phyloP scores from a whole-genome alignment of 2,888 invertebrate species.

The Lacanobia oleracea region DNA sequence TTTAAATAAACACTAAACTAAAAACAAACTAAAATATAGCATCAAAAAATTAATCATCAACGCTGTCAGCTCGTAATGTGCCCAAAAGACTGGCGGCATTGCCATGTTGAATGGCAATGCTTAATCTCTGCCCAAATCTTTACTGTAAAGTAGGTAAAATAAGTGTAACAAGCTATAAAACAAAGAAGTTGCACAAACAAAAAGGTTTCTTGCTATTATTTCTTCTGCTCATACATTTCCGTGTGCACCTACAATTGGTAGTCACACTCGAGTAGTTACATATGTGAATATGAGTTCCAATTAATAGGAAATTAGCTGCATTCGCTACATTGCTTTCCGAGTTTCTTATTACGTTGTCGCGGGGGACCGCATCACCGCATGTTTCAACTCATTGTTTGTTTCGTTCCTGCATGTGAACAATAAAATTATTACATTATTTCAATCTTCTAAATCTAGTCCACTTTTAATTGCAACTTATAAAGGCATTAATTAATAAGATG shows the following conservation, averaged over 20 bases:
- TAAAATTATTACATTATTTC: slow-evolving; percentile 62
- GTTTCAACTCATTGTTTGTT: slow-evolving; percentile 74
- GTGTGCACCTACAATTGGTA: slow-evolving; percentile 23
- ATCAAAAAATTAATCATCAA: no score
- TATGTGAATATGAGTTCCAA: slow-evolving; percentile 50
- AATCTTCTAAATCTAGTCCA: slow-evolving; percentile 73
- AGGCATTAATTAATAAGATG: slow-evolving; percentile 69
- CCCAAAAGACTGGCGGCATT: no score
- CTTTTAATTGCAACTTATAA: slow-evolving; percentile 61
- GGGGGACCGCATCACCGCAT: slow-evolving; percentile 62
- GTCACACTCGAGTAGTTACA: slow-evolving; percentile 36
- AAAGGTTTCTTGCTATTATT: slow-evolving; percentile 35
- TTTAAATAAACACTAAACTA: no score
- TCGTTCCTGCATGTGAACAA: slow-evolving; percentile 72
- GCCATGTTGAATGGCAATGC: no score
- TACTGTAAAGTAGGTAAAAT: no score
- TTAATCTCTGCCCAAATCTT: no score
- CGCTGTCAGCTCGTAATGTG: no score
- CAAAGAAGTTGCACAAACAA: slow-evolving; percentile 25
- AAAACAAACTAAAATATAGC: no score
- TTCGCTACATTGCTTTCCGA: slow-evolving; percentile 63
- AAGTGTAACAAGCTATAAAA: slow-evolving; percentile 18
- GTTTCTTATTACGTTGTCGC: slow-evolving; percentile 70
- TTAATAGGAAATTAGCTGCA: slow-evolving; percentile 70
- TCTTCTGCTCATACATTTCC: slow-evolving; percentile 42